phyloP scores from a whole-genome alignment of 2,113 vertebrate species.

The Myiagra hebetior region DNA sequence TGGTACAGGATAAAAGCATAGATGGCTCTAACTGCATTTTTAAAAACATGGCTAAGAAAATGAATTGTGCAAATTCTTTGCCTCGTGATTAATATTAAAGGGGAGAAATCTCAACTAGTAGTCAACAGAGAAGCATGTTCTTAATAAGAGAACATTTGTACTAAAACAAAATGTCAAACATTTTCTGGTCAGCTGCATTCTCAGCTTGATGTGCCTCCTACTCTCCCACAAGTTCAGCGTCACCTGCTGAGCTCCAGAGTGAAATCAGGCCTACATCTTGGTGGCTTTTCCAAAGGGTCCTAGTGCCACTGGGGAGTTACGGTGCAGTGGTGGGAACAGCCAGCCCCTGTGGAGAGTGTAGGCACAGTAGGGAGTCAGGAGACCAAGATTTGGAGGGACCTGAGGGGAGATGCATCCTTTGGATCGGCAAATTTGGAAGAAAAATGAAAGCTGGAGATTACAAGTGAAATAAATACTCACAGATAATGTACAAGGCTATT shows the following conservation, averaged over 20 bases:
- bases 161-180: conserved; percentile 50
- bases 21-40: neutral
- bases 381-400: neutral
- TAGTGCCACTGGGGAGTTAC: neutral
- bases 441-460: neutral
- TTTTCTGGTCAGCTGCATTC: conserved; percentile 54
- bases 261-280: neutral
- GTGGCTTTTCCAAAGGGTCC: neutral
- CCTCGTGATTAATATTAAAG: conserved; percentile 31
- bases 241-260: conserved; percentile 5
- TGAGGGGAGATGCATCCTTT: neutral
- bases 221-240: neutral
- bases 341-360: neutral
- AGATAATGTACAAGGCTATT: neutral
- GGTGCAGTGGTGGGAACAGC: neutral
- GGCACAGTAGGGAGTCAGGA: neutral
- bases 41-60: neutral
- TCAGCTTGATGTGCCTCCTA: conserved; percentile 60
- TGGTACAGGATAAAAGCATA: neutral
- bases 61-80: neutral
- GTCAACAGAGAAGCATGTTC: conserved; percentile 31
- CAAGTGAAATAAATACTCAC: neutral
- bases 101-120: conserved; percentile 2
- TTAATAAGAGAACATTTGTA: conserved; percentile 56
- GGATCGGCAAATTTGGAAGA: neutral